These are phyloP conservation scores for Rachycentron canadum DNA, from an alignment of 2,797 vertebrate genomes.

Conservation along the genomic window DNA sequence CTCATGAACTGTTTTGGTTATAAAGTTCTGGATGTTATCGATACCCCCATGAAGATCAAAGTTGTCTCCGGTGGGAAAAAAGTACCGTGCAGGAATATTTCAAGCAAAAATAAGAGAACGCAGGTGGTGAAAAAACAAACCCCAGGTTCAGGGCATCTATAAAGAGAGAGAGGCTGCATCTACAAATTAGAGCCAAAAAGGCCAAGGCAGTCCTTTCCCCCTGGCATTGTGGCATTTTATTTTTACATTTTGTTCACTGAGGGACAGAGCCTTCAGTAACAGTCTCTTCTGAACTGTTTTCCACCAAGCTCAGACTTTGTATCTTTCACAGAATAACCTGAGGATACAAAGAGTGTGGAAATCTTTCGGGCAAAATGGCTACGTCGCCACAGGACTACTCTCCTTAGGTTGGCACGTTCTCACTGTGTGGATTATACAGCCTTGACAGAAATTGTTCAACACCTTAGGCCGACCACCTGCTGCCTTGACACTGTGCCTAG, in stretches of 20 bases:
- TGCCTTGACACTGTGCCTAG: not conserved
- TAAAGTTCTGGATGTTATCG: too few species aligned
- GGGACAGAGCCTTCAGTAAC: not conserved
- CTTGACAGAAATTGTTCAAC: not conserved
- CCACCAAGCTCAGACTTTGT: not conserved
- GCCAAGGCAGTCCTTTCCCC: too few species aligned
- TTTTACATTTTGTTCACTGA: not conserved
- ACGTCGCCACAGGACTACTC: not conserved
- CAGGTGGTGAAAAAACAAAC: not conserved
- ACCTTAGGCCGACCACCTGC: not conserved
- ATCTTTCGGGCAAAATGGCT: not conserved
- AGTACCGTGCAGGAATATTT: too few species aligned
- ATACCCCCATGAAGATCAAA: too few species aligned
- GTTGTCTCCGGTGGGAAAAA: too few species aligned
- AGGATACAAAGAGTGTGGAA: not conserved
- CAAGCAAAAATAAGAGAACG: not conserved
- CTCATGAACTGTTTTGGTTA: too few species aligned
- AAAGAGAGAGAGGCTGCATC: too few species aligned
- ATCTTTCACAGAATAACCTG: not conserved
- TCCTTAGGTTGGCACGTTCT: not conserved
- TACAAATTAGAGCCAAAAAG: too few species aligned
- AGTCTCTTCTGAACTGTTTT: not conserved
- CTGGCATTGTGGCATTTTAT: not conserved
- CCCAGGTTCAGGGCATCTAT: too few species aligned
- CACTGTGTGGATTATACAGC: not conserved